Evolutionary conservation across 1,140 invertebrate species (phyloP).

Genomic region (Limonius californicus): DNA sequence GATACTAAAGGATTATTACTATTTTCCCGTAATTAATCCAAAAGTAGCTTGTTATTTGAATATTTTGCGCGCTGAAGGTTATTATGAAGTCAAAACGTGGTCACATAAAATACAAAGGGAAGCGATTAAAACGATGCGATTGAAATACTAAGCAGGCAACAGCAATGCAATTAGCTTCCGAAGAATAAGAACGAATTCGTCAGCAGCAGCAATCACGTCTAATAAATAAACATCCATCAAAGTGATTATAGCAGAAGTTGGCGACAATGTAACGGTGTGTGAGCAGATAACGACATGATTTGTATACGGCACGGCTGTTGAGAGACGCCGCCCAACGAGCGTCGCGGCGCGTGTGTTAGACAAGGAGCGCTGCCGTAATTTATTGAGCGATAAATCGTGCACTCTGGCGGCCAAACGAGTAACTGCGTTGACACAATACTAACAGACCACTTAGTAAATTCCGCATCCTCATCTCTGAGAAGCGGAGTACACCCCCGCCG

Average conservation of each 20-base stretch:
- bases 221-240: constrained; percentile 38
- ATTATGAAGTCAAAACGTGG: no score
- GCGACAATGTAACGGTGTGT: constrained; percentile 34
- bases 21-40: no score
- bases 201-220: constrained; percentile 24
- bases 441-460: constrained; percentile 40
- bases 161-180: no score
- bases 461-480: constrained; percentile 24
- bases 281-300: constrained; percentile 39
- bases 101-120: no score
- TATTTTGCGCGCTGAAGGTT: no score
- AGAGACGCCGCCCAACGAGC: constrained; percentile 24
- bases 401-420: constrained; percentile 43
- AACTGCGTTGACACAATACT: constrained; percentile 46
- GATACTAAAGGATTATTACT: no score
- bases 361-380: constrained; percentile 41
- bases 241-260: constrained; percentile 37
- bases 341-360: constrained; percentile 32
- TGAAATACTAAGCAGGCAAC: no score
- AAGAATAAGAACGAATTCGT: no score
- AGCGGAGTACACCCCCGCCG: constrained; percentile 19
- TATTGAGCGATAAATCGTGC: constrained; percentile 47
- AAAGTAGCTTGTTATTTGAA: no score
- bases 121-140: no score
- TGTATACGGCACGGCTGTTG: constrained; percentile 29